Percentiles rank a stretch among this genome's conserved stretches.
phyloP scores from a whole-genome alignment of 1,140 invertebrate genomes.

The Cataglyphis hispanica region DNA sequence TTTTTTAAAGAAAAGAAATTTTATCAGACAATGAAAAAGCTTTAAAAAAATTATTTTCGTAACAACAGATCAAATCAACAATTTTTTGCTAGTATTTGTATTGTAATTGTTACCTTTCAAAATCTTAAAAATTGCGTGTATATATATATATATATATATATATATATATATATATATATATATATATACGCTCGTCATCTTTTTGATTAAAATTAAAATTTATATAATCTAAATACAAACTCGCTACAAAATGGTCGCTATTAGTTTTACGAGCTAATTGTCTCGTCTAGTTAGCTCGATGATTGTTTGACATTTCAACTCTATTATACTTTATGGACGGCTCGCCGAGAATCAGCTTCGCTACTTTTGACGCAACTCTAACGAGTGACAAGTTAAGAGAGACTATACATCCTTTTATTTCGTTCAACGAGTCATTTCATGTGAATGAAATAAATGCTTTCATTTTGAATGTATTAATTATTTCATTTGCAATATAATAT shows the following conservation, averaged over 20 bases:
- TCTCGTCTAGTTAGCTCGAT: neutral
- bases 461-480: neutral
- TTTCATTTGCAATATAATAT: neutral
- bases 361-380: constrained; percentile 8
- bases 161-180: too few species aligned
- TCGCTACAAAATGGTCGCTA: neutral
- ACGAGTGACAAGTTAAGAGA: neutral
- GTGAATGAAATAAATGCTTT: too few species aligned
- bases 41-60: neutral
- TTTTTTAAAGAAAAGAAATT: neutral
- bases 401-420: neutral
- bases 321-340: neutral
- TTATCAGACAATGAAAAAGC: neutral
- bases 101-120: neutral
- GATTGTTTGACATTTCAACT: constrained; percentile 22
- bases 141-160: too few species aligned
- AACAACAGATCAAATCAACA: neutral
- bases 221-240: neutral
- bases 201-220: neutral
- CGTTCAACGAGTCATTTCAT: neutral
- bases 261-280: neutral
- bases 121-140: neutral
- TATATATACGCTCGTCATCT: neutral
- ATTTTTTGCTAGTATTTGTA: neutral
- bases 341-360: constrained; percentile 7